Percentiles rank a stretch among this genome's conserved stretches.
Evolutionary conservation across 2,888 invertebrate genomes (phyloP).

Genomic region (Cantharis nigra): DNA sequence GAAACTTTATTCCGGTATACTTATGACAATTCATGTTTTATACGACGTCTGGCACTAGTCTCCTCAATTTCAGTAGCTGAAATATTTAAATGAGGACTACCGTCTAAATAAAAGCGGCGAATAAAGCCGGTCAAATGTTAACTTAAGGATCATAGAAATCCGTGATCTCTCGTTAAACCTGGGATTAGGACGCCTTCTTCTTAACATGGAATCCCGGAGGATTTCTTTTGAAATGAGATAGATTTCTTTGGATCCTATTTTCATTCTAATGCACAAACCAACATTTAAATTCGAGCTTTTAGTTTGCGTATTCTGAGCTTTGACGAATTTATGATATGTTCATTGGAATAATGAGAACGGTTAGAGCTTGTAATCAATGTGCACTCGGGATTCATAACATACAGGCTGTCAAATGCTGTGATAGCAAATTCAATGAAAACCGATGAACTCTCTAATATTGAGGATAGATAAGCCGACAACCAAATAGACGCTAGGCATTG

Average conservation of each 20-base stretch:
- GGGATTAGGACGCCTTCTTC: constrained; percentile 49
- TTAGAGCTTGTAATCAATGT: constrained; percentile 15
- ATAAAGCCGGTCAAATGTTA: constrained; percentile 52
- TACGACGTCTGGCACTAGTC: constrained; percentile 52
- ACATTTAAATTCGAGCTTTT: constrained; percentile 22
- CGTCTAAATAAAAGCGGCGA: constrained; percentile 30
- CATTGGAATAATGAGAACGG: constrained; percentile 12
- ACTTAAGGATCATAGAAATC: constrained; percentile 50
- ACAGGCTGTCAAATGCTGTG: constrained; percentile 9
- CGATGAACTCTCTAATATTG: constrained; percentile 19
- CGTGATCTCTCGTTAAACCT: constrained; percentile 42
- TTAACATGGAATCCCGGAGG: constrained; percentile 44
- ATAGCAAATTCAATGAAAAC: constrained; percentile 17
- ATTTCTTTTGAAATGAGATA: constrained; percentile 45
- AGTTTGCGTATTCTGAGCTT: not conserved
- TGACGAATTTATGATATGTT: constrained; percentile 18
- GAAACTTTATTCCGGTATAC: constrained; percentile 54
- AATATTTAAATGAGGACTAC: constrained; percentile 47
- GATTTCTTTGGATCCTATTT: constrained; percentile 43
- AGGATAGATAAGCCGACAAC: constrained; percentile 21
- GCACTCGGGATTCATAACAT: constrained; percentile 15
- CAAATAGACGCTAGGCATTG: constrained; percentile 20
- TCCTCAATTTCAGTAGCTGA: constrained; percentile 43
- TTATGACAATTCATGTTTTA: constrained; percentile 54
- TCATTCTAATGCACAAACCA: constrained; percentile 32